phyloP scores from a whole-genome alignment of 2,113 vertebrate species.

The Furnarius figulus region DNA sequence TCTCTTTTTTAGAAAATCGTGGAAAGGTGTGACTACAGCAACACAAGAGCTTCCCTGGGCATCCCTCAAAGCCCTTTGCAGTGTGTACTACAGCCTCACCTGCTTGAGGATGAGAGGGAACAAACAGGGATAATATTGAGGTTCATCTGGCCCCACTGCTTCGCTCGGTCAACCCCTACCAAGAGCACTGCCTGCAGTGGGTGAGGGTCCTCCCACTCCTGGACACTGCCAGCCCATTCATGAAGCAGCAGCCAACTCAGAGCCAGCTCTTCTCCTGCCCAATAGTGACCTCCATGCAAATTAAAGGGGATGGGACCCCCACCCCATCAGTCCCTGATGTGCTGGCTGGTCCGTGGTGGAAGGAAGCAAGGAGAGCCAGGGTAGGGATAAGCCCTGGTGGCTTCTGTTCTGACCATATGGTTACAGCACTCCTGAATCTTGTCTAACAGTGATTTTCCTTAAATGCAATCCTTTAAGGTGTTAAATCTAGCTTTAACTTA shows the following conservation, averaged over 20 bases:
- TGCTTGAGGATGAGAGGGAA: background rate
- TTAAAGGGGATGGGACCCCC: background rate
- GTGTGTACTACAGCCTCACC: background rate
- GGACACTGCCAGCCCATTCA: background rate
- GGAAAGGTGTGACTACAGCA: background rate
- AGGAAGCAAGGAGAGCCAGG: rapidly evolving
- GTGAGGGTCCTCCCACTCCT: background rate
- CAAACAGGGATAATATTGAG: background rate
- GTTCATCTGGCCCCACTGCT: rapidly evolving
- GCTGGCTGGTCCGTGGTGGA: too few relatives aligned
- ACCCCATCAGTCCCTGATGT: background rate
- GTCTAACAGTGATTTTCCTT: slow-evolving; percentile 59
- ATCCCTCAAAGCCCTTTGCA: background rate
- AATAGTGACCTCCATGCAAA: background rate
- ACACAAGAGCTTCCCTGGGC: background rate
- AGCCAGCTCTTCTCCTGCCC: background rate
- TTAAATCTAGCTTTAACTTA: slow-evolving; percentile 72
- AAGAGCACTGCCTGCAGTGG: rapidly evolving
- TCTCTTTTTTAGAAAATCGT: background rate
- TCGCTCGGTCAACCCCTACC: background rate
- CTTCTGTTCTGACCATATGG: background rate
- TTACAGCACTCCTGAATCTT: background rate
- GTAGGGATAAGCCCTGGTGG: background rate
- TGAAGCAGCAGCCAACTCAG: background rate
- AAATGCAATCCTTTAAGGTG: slow-evolving; percentile 64